Evolutionary conservation across 35 echinoderm and acorn worm genomes (phyloP), one percentile per base, ranked within the genome.

Genomic region (Strongylocentrotus purpuratus): DNA sequence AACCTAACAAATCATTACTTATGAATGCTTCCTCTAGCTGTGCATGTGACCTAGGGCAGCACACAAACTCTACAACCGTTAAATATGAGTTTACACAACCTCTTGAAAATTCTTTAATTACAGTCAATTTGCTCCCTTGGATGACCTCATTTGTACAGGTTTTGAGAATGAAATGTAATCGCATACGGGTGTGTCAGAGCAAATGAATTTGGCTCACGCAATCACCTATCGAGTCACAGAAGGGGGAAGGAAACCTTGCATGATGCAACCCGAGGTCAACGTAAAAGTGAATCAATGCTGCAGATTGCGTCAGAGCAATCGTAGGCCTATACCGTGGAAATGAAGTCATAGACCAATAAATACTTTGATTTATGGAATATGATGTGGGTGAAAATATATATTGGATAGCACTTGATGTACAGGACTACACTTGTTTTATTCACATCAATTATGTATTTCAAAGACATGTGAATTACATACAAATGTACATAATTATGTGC

Each of bases 151-250:
- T 78, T 78, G 65, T 78, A 78, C 28, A 78, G 65, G 18, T 78
- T 78, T 78, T 28, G 0, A 78, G 65, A 78, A 78, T 78, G 65
- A 78, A 78, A 22, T 1, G 65, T 78, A 78, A 78, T 78, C 20
- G 65, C 65, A 78, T 78, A 78, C 65, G 65, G 65, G 65, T 78
- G 65, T 78, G 65, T 78, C 65, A 78, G 65, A 78, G 65, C 65
- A 78, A 78, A 78, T 78, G 65, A 78, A 78, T 78, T 78, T 28
- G 65, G 65, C 65, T 78, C 65, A 78, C 65, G 65, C 18, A 18
- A 78, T 78, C 65, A 78, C 20, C 65, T 78, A 78, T n/a, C 65
- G 28, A 78, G 65, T 78, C 65, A 78, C 65, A 78, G 4, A 78
- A 78, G 22, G 65, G 65, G 65, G 18, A 28, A 78, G 65, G 65